phyloP scores from a whole-genome alignment of 2,113 vertebrate species.

The Gnathonemus longibarbis region DNA sequence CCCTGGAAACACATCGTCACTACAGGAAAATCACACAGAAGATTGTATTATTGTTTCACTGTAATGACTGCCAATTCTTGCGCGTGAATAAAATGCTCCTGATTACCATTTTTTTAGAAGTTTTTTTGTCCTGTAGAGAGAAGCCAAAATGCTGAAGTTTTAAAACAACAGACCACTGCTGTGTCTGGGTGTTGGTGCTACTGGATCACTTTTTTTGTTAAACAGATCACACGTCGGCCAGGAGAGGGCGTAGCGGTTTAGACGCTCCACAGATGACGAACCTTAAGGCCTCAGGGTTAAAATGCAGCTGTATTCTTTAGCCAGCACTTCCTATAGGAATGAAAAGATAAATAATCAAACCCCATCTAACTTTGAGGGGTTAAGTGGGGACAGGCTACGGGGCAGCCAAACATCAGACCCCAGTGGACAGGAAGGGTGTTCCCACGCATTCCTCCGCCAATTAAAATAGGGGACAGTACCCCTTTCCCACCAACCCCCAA shows the following conservation, averaged over 20 bases:
- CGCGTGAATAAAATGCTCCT: neutral
- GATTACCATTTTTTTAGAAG: neutral
- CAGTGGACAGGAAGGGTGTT: slow-evolving; percentile 53
- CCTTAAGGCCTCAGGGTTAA: neutral
- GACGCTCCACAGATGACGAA: neutral
- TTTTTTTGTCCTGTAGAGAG: neutral
- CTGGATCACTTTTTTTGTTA: neutral
- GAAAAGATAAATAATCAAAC: neutral
- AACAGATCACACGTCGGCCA: neutral
- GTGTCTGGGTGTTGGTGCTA: neutral
- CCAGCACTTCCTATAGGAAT: neutral
- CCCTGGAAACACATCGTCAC: neutral
- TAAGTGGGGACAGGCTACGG: neutral
- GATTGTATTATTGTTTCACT: neutral
- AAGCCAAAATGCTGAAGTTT: neutral
- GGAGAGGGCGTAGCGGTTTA: neutral
- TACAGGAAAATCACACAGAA: neutral
- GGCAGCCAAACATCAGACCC: slow-evolving; percentile 26
- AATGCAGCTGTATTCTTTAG: neutral
- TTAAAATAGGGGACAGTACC: slow-evolving; percentile 59
- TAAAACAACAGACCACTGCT: neutral
- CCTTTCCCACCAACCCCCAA: slow-evolving; percentile 56
- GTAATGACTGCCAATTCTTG: neutral
- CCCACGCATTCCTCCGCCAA: slow-evolving; percentile 59
- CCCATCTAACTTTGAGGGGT: neutral